These are phyloP conservation scores for Spilarctia lutea DNA, from an alignment of 2,888 invertebrate genomes.

Conservation along the genomic window DNA sequence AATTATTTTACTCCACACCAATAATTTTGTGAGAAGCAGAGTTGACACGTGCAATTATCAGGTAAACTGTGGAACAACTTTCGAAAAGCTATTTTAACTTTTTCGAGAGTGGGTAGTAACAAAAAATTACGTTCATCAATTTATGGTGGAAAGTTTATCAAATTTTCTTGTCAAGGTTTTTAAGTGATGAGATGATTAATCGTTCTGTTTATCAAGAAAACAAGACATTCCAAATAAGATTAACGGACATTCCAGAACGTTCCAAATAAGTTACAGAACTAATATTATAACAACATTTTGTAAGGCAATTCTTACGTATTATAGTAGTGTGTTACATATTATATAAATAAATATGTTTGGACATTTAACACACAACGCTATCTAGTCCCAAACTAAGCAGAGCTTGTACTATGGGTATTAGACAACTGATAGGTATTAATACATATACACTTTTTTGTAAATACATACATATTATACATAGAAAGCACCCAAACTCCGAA, in stretches of 20 bases:
- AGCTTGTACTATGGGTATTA: too few relatives aligned
- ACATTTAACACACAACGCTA: too few relatives aligned
- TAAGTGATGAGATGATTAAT: slow-evolving; percentile 67
- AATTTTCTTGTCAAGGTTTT: slow-evolving; percentile 64
- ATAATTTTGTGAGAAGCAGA: slow-evolving; percentile 31
- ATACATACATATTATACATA: too few relatives aligned
- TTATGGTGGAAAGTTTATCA: slow-evolving; percentile 61
- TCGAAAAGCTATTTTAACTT: slow-evolving; percentile 51
- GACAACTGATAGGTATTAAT: too few relatives aligned
- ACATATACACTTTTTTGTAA: too few relatives aligned
- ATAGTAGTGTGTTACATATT: not conserved
- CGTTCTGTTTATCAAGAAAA: slow-evolving; percentile 53
- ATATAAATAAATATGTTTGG: too few relatives aligned
- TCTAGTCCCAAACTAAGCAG: too few relatives aligned
- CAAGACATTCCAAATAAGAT: not conserved
- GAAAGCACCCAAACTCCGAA: too few relatives aligned
- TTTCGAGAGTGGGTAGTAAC: slow-evolving; percentile 44
- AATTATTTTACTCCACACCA: slow-evolving; percentile 23
- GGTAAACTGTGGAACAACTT: slow-evolving; percentile 51
- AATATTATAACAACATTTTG: not conserved
- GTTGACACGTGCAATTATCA: slow-evolving; percentile 52
- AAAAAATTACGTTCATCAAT: slow-evolving; percentile 58
- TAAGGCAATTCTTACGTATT: not conserved
- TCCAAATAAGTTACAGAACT: not conserved
- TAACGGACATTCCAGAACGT: not conserved